Percentiles rank a stretch among this genome's conserved stretches.
Evolutionary conservation across 37 sponge, comb jelly and placozoan species (phyloP).

Genomic region (Ianthella basta): DNA sequence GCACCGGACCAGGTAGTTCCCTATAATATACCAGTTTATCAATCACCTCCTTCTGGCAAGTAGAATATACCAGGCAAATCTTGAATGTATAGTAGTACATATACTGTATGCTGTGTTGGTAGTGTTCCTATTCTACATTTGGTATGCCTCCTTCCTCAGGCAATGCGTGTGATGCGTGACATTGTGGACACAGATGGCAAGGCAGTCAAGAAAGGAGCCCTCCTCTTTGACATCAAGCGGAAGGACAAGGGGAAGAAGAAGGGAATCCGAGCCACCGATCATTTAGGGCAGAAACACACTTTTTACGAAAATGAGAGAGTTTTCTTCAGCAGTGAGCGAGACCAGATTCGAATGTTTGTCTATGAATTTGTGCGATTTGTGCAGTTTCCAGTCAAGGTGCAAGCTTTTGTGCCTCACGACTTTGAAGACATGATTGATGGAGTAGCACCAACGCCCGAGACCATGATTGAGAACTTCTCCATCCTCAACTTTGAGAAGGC

Average conservation of each 20-base stretch:
- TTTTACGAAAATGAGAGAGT: conserved; percentile 20
- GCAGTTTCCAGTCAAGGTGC: conserved; percentile 4
- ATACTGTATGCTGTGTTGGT: not conserved
- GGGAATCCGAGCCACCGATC: not conserved
- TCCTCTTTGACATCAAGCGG: not conserved
- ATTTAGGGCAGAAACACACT: not conserved
- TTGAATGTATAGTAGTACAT: too few relatives aligned
- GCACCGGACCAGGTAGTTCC: too few relatives aligned
- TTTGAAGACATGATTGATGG: not conserved
- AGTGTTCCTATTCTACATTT: not conserved
- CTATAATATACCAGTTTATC: too few relatives aligned
- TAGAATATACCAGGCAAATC: too few relatives aligned
- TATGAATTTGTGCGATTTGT: not conserved
- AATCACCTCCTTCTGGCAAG: too few relatives aligned
- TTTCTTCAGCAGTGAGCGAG: conserved; percentile 20
- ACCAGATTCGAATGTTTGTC: conserved; percentile 19
- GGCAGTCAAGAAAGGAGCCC: not conserved
- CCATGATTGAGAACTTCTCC: not conserved
- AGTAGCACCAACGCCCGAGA: not conserved
- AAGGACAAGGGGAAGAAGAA: not conserved
- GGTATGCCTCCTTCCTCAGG: not conserved
- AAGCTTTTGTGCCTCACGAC: conserved; percentile 9
- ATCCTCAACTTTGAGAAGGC: not conserved
- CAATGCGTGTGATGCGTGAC: conserved; percentile 7
- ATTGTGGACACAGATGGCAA: not conserved